A percentile compares a stretch with the other conserved stretches of the same genome.
Evolutionary conservation across 1,140 invertebrate species (phyloP).

Genomic region (Bombus impatiens): DNA sequence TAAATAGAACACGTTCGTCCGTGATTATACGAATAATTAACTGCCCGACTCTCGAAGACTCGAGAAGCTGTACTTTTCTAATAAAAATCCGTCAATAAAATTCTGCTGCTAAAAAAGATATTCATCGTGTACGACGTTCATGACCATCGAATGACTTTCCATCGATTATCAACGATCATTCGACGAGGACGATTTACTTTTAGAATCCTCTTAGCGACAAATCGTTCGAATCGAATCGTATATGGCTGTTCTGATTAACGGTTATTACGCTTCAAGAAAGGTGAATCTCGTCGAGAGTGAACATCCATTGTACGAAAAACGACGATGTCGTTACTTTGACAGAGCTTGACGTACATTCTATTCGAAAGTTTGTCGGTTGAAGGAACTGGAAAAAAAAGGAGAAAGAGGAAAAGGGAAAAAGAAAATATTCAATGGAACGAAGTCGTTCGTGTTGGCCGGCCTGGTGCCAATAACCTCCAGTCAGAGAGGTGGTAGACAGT

Average conservation of each 20-base stretch:
- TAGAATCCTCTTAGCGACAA: not conserved
- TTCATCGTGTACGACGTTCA: too few species aligned
- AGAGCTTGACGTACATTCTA: not conserved
- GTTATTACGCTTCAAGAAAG: not conserved
- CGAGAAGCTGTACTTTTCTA: not conserved
- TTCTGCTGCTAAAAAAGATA: not conserved
- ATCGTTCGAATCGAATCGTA: not conserved
- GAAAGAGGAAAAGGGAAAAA: not conserved
- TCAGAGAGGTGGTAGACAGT: constrained; percentile 46
- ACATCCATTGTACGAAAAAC: not conserved
- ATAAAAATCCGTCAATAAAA: not conserved
- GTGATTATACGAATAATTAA: not conserved
- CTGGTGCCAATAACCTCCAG: constrained; percentile 75
- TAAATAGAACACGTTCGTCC: constrained; percentile 20
- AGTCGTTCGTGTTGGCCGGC: constrained; percentile 71
- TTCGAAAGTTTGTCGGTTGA: not conserved
- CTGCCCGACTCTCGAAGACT: constrained; percentile 4
- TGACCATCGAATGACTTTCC: not conserved
- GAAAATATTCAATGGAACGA: constrained; percentile 57
- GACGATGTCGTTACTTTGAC: not conserved
- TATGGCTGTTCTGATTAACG: not conserved
- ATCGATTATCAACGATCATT: not conserved
- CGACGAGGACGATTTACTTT: not conserved
- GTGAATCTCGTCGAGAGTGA: constrained; percentile 10
- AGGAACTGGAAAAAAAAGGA: not conserved